Evolutionary conservation across 2,113 vertebrate species (phyloP), one percentile per base, ranked within the genome.

Genomic region (Phainopepla nitens): DNA sequence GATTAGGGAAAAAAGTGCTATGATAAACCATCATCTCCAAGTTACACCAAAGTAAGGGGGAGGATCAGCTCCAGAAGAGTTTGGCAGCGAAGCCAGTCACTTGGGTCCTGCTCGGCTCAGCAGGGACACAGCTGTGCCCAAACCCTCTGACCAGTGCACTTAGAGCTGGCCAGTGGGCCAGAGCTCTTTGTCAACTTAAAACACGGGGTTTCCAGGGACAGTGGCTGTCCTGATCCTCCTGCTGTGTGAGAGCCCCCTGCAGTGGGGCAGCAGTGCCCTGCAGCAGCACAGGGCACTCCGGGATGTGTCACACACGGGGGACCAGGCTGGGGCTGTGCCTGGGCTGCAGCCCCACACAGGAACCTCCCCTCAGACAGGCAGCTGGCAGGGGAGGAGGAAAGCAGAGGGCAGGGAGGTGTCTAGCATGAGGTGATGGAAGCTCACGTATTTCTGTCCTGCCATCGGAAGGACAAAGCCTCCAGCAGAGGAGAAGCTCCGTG

Each of bases 191-290:
- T 4, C 80, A 45, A 5, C 10, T 39, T 18, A 4, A 57, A 61
- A 4, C 23, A 1, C 1, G 29, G 35, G 25, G 11, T 53, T 53
- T 36, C 6, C 1, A 0, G 15, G 36, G 15, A 27, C 7, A 3
- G 15, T 5, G 53, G 31, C 33, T 21, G 44, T 62, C 10, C 36
- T 20, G 17, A 10, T 17, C 13, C 19, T 36, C 7, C n/a, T 82
- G 39, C 39, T 44, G 35, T 4, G 71, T 22, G 80, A 51, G 66
- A 31, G 4, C 41, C 35, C 1, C 12, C 35, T 17, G 35, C 65
- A 23, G 28, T 0, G 20, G 47, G 56, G 49, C 61, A 42, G 56
- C 57, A 50, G 14, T 16, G 82, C 23, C 13, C 60, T 11, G 41
- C 51, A 33, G 61, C 65, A 57, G 42, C 2, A 0, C 10, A 19